Base-by-base conservation (phyloP, 2,888 invertebrate genomes). In the Cantharis lateralis region DNA sequence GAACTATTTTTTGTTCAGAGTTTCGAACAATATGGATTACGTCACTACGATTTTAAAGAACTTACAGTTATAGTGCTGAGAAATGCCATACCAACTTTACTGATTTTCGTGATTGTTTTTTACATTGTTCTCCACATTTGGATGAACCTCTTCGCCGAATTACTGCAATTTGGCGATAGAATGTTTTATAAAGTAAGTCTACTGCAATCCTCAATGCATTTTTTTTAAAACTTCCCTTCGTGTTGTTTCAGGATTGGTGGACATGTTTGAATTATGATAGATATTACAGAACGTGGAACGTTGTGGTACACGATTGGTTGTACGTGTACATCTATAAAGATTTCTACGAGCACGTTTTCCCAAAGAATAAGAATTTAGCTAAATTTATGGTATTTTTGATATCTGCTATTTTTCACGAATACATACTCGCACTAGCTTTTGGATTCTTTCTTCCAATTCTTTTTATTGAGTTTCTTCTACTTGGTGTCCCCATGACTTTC, bases 251-350 rank as follows among this genome's bases (percentile, higher is more conserved):
- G 93, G 96, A 96, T 84, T 98, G 98, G 98, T 98, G 98, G 98
- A 97, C 95, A 72, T 92, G 94, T 2, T 93, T 93, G 0, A 93
- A 93, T n/a, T 97, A 93, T 87, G 92, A 93, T 0, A 90, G 90
- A 13, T 98, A 94, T 88, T 98, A 96, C 87, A 92, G 97, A n/a
- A 95, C 95, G 4, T 98, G 98, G 98, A 99, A 99, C 87, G 92
- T 96, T 15, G 94, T 98, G 0, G 97, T 98, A 0, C 95, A 98
- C 86, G 96, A 97, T 82, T 99, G 98, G 98, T 90, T 98, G 0
- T 95, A 96, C 83, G 93, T 93, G 4, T 97, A 98, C 87, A 91
- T 99, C 76, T 97, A 96, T 88, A 93, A 92, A 83, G 97, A 96
- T 71, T 82, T 89, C 32, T 88, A 89, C 79, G 89, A 88, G 70